Evolutionary conservation across 2,113 vertebrate genomes (phyloP).

Genomic region (Oplegnathus fasciatus): DNA sequence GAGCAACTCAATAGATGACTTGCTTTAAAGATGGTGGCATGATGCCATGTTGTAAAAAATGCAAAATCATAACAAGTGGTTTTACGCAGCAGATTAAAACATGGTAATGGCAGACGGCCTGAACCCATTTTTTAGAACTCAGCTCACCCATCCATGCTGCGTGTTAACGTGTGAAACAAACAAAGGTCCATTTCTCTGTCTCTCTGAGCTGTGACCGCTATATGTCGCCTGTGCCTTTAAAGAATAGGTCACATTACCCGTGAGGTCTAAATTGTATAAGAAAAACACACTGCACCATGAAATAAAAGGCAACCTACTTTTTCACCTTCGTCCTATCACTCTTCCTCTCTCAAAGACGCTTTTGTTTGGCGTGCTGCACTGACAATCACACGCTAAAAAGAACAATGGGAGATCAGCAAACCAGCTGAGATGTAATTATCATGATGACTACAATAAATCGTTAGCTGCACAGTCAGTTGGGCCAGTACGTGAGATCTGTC

Average conservation of each 20-base stretch:
- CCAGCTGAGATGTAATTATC: constrained; percentile 32
- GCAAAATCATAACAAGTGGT: neutral
- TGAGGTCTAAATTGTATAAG: neutral
- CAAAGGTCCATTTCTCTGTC: neutral
- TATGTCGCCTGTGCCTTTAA: neutral
- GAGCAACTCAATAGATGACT: neutral
- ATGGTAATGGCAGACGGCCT: neutral
- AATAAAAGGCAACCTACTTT: constrained; percentile 17
- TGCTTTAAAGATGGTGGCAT: neutral
- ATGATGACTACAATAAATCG: constrained; percentile 30
- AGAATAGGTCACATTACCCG: constrained; percentile 40
- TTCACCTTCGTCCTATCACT: neutral
- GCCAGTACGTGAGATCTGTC: constrained; percentile 10
- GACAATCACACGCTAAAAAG: constrained; percentile 16
- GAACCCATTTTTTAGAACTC: neutral
- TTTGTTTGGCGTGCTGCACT: constrained; percentile 1
- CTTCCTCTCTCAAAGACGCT: constrained; percentile 1
- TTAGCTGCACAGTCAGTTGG: constrained; percentile 22
- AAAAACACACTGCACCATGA: neutral
- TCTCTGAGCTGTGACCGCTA: constrained; percentile 32
- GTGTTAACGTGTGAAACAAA: constrained; percentile 28
- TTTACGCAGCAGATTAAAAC: neutral
- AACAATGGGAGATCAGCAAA: constrained; percentile 42
- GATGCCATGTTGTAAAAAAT: constrained; percentile 10
- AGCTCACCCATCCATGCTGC: neutral